A percentile compares a stretch with the other conserved stretches of the same genome.
Evolutionary conservation across 2,888 invertebrate species (phyloP).

Genomic region (Hemicrepidius hirtus): DNA sequence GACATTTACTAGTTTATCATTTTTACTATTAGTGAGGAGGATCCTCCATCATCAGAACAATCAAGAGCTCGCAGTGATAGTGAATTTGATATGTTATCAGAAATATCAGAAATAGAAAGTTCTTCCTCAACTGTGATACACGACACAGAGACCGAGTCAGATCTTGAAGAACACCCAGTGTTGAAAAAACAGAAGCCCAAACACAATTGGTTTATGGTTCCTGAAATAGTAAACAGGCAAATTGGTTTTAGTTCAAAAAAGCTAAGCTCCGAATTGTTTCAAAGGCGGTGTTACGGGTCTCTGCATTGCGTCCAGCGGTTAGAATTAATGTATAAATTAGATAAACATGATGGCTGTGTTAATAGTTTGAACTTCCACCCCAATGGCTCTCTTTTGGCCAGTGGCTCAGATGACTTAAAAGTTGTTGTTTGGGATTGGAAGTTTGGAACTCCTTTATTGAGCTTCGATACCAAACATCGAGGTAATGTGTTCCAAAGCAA

Average conservation of each 20-base stretch:
- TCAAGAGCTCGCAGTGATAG: conserved; percentile 32
- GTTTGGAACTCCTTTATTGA: conserved; percentile 77
- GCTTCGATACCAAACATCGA: conserved; percentile 87
- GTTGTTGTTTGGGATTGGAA: conserved; percentile 96
- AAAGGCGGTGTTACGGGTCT: conserved; percentile 85
- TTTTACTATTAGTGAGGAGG: conserved; percentile 7
- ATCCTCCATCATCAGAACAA: conserved; percentile 14
- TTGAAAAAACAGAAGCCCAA: conserved; percentile 78
- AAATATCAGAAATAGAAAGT: conserved; percentile 49
- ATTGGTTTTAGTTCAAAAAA: conserved; percentile 74
- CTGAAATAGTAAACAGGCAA: conserved; percentile 81
- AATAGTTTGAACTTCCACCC: conserved; percentile 94
- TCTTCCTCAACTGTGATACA: conserved; percentile 51
- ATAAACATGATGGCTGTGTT: conserved; percentile 91
- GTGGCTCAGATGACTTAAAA: conserved; percentile 93
- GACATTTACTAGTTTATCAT: too few relatives aligned
- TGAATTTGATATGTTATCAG: conserved; percentile 41
- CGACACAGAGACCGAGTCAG: conserved; percentile 60
- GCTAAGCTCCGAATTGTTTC: conserved; percentile 76
- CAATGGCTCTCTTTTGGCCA: conserved; percentile 84
- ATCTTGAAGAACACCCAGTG: conserved; percentile 70
- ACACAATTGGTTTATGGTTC: conserved; percentile 79
- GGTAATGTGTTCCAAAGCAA: conserved; percentile 94
- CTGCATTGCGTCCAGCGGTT: conserved; percentile 88
- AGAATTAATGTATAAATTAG: conserved; percentile 84